Conservation (phyloP, 2,113 vertebrate species). For the Caloenas nicobarica region DNA sequence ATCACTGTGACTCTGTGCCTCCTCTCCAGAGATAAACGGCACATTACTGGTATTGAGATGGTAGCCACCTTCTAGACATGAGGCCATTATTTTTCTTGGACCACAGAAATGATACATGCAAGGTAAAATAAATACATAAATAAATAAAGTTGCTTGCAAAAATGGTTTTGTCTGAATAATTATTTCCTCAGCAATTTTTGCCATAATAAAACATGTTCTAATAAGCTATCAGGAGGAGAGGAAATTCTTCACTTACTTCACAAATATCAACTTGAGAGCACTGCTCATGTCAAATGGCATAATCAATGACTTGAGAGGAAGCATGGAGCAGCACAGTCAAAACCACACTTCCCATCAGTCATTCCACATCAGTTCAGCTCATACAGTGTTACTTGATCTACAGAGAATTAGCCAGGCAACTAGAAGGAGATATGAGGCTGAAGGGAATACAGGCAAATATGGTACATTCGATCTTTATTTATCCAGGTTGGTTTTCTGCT, state of each 20-base stretch:
- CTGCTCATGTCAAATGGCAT: slow-evolving; percentile 14
- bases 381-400: background rate
- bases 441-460: background rate
- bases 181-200: slow-evolving; percentile 64
- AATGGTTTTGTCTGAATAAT: slow-evolving; percentile 52
- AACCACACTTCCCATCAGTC: slow-evolving; percentile 34
- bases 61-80: background rate
- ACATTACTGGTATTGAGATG: background rate
- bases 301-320: slow-evolving; percentile 37
- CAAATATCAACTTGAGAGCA: slow-evolving; percentile 50
- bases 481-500: background rate
- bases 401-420: background rate
- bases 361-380: slow-evolving; percentile 1
- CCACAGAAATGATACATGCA: background rate
- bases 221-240: slow-evolving; percentile 64
- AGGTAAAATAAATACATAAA: slow-evolving; percentile 6
- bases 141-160: background rate
- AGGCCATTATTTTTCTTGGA: background rate
- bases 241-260: slow-evolving; percentile 49
- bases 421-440: slow-evolving; percentile 29
- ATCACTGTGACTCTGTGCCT: background rate
- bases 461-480: slow-evolving; percentile 11
- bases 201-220: slow-evolving; percentile 58
- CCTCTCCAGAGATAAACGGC: background rate
- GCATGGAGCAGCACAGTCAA: background rate